phyloP scores from a whole-genome alignment of 2,797 vertebrate species.

The Cygnus olor region DNA sequence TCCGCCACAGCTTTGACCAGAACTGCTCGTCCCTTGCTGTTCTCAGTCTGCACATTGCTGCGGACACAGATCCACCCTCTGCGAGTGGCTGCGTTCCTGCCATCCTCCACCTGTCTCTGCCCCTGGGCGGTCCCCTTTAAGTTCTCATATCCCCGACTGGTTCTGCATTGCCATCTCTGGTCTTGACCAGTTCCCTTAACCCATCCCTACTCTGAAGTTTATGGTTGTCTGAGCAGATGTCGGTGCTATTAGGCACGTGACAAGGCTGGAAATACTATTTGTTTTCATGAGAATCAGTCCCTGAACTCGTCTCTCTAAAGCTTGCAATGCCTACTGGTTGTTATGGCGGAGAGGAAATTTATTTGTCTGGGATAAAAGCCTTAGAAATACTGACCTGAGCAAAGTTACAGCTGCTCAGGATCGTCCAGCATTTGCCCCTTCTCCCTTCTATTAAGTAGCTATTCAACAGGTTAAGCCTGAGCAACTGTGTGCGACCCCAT shows the following conservation, averaged over 20 bases:
- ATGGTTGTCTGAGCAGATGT: not conserved
- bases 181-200: not conserved
- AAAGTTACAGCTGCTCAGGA: not conserved
- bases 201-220: not conserved
- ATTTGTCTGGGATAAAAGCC: not conserved
- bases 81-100: accelerated
- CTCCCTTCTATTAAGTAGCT: not conserved
- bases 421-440: not conserved
- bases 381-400: not conserved
- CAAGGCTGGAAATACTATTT: not conserved
- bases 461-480: constrained; percentile 45
- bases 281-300: not conserved
- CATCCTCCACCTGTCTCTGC: accelerated
- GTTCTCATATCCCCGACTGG: accelerated
- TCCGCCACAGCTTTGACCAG: not conserved
- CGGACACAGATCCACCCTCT: not conserved
- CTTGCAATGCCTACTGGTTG: not conserved
- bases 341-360: not conserved
- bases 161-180: not conserved
- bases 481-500: not conserved
- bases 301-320: not conserved
- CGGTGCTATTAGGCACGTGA: not conserved
- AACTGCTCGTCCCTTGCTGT: not conserved
- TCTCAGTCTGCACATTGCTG: accelerated
- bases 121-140: not conserved